Evolutionary conservation across 2,888 invertebrate species (phyloP).

Genomic region (Dryobota labecula): DNA sequence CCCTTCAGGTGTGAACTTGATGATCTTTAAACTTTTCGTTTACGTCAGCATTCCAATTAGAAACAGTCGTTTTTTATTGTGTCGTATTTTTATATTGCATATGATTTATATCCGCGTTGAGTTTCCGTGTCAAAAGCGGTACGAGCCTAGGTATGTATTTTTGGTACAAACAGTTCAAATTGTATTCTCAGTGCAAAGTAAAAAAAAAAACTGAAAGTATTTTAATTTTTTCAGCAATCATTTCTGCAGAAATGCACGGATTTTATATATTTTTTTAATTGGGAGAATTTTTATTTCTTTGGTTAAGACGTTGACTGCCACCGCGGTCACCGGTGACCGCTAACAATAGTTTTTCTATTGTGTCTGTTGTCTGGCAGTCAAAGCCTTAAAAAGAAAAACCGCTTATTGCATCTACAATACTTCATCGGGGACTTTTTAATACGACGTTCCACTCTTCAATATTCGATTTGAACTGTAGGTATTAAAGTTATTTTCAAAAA

Average conservation of each 20-base stretch:
- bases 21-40: slow-evolving; percentile 73
- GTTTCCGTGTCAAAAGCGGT: neutral
- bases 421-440: neutral
- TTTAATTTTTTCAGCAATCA: no score
- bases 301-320: no score
- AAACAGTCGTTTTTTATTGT: slow-evolving; percentile 62
- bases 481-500: slow-evolving; percentile 1
- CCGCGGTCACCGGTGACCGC: no score
- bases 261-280: neutral
- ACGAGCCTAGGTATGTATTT: neutral
- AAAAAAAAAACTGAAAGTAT: no score
- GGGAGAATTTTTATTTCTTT: neutral
- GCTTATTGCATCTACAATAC: no score
- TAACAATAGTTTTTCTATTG: no score
- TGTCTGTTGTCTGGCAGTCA: no score
- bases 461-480: neutral
- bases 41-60: slow-evolving; percentile 72
- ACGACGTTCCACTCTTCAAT: neutral
- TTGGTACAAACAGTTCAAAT: neutral
- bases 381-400: neutral
- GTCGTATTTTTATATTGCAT: slow-evolving; percentile 53
- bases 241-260: neutral
- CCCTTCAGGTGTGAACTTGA: slow-evolving; percentile 71
- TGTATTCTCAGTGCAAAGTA: neutral
- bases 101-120: slow-evolving; percentile 39